Base-by-base conservation (phyloP, 1,140 invertebrate genomes). In the Leptinotarsa texana region DNA sequence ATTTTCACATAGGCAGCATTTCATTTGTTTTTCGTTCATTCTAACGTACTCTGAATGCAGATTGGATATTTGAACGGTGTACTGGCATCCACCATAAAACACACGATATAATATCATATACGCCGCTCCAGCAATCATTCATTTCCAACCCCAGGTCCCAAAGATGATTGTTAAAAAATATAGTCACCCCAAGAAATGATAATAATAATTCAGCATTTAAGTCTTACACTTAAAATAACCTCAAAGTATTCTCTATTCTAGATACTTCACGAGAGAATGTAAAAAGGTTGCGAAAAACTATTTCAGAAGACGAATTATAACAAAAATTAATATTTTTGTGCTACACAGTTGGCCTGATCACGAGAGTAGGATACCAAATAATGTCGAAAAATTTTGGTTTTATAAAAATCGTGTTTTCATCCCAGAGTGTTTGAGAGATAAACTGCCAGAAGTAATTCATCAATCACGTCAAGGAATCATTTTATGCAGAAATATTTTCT, bases 21-120 rank as follows among this genome's bases (percentile, higher is more conserved):
- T 33, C 63, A 22, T 65, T 65, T 65, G 63, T 65, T 65, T 65
- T 65, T 65, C 63, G 15, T 57, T 57, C n/a, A 17, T 24, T 65
- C 63, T 2, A 33, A 65, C 27, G 63, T 22, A 13, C 63, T 65
- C 1, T 65, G 21, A 33, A 65, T 65, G 63, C 63, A 65, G 63
- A 65, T 65, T 65, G 63, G 63, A 65, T 13, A 27, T 33, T 33
- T 22, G 63, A 65, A 27, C 13, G 2, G 63, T 21, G 15, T 65
- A 65, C 21, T 21, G 21, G 63, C 11, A 21, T 21, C 15, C 15
- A n/a, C 51, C 51, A 57, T n/a, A 57, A 57, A 57, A 15, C 51
- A 57, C 4, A 8, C 27, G 27, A 33, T 8, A 33, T 33, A 33
- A 33, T 11, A 42, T 42, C 8, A 42, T 11, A 42, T 42, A 42